Base-by-base conservation (phyloP, 2,797 vertebrate genomes). In the Cephalopachus bancanus region DNA sequence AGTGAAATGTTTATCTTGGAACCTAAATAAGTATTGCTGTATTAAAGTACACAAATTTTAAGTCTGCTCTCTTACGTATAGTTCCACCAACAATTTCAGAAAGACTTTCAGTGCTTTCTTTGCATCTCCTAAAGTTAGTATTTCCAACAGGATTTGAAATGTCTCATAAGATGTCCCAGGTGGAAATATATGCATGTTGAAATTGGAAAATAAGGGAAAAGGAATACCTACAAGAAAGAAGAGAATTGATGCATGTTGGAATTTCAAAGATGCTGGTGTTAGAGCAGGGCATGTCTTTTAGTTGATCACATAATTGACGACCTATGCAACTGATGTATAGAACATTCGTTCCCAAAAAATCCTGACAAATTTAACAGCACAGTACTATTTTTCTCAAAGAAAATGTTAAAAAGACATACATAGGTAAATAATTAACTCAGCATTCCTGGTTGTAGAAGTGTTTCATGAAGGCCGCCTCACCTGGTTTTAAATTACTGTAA, bases 211-310 rank as follows among this genome's bases (percentile, higher is more conserved):
- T 44, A 60, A 72, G 5, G 65, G 74, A 84, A 33, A 84, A 67
- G 6, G 69, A 94, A 76, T 85, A 86, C 19, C 26, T 71, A 69
- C 33, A 75, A 81, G 24, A 62, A 91, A 85, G 51, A 62, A 90
- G 95, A 51, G 1, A 60, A 55, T 53, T 72, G 26, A 3, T 74
- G 69, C 75, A 64, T 57, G 5, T 69, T 80, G 14, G 30, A 16
- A 53, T 83, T 89, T 44, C 24, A 16, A 7, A 1, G 33, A 53
- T 26, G 51, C 8, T 62, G 19, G 15, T 57, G 24, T 78, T 86
- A 64, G 49, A 10, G 1, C 24, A 72, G 16, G 11, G 1, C 17
- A 67, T 74, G 10, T n/a, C 85, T 90, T 60, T 83, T 5, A 88
- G 6, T 72, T 64, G 15, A 0, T 84, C 12, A 49, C 6, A 51